Evolutionary conservation across 2,113 vertebrate species (phyloP), one percentile per base, ranked within the genome.

Genomic region (Peromyscus leucopus): DNA sequence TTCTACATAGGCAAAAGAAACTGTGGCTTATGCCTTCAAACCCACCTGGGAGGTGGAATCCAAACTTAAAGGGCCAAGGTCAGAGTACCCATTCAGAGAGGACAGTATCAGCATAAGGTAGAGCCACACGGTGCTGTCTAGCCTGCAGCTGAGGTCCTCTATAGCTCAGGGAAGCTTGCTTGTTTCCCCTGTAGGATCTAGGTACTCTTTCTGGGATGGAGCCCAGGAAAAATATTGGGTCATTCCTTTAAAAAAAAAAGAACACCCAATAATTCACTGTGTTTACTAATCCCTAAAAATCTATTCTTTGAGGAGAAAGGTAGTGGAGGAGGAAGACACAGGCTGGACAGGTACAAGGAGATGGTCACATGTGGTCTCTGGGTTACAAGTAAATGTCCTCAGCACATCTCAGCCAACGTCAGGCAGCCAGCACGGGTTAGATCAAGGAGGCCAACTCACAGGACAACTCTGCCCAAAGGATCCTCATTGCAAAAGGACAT

Each of bases 71-170:
- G 79, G 46, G 46, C 61, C 39, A n/a, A 51, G 59, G 84, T n/a
- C 46, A 39, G 82, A 78, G 42, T 51, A 22, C 26, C 1, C 0
- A 36, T 57, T 95, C 39, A 17, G 16, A 1, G 0, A 90, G 65
- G 61, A 39, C 8, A 75, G 63, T n/a, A 46, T 3, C 19, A 0
- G 16, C 1, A 46, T 55, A n/a, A 85, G 39, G 11, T 0, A 0
- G 51, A 24, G 88, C 31, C 21, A 9, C 48, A 0, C 0, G 0
- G 7, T 2, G 36, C 55, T 36, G 48, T 48, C 84, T 2, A 5
- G 26, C 6, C 75, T 36, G n/a, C 46, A 19, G 51, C 61, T 33
- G 33, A 93, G 57, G 11, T 42, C 33, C 86, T 51, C 9, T 84
- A 46, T 39, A 90, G 36, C 28, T 12, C 51, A 51, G 26, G 65